These are phyloP conservation scores for Antechinus stuartii DNA, from an alignment of 2,113 vertebrate species.

Conservation along the genomic window DNA sequence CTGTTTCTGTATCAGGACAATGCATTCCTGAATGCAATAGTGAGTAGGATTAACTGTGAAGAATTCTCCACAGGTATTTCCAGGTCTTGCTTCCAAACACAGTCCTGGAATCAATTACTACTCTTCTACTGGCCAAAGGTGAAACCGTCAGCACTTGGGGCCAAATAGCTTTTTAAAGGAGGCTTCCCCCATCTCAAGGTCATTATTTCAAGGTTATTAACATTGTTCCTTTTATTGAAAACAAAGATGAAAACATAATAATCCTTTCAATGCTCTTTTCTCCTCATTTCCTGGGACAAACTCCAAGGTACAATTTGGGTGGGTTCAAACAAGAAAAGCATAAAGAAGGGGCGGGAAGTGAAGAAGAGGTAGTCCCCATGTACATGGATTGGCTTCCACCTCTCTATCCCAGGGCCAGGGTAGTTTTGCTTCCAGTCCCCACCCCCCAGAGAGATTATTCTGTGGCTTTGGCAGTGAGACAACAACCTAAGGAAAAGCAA, in stretches of 20 bases:
- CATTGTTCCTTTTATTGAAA: neutral
- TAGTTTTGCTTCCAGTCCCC: constrained; percentile 37
- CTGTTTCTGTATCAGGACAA: neutral
- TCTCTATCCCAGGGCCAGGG: constrained; percentile 1
- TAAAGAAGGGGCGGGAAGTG: neutral
- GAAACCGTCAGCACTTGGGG: neutral
- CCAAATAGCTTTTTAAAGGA: accelerated
- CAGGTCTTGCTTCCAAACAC: neutral
- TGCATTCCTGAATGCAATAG: too few relatives aligned
- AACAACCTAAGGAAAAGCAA: constrained; percentile 51
- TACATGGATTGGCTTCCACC: accelerated
- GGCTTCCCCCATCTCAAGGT: accelerated
- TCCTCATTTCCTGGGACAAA: neutral
- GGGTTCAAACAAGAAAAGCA: constrained; percentile 25
- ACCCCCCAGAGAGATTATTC: constrained; percentile 51
- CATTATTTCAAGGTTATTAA: neutral
- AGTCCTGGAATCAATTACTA: neutral
- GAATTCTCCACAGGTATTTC: neutral
- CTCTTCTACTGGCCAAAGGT: neutral
- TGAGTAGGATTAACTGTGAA: neutral
- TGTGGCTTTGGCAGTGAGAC: constrained; percentile 67
- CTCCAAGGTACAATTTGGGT: neutral
- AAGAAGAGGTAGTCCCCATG: constrained; percentile 39
- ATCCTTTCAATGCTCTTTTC: constrained; percentile 5
- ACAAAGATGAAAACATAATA: neutral